Percentiles rank a stretch among this genome's conserved stretches.
phyloP scores from a whole-genome alignment of 2,797 vertebrate species.

The Hypotaenidia philippensis region DNA sequence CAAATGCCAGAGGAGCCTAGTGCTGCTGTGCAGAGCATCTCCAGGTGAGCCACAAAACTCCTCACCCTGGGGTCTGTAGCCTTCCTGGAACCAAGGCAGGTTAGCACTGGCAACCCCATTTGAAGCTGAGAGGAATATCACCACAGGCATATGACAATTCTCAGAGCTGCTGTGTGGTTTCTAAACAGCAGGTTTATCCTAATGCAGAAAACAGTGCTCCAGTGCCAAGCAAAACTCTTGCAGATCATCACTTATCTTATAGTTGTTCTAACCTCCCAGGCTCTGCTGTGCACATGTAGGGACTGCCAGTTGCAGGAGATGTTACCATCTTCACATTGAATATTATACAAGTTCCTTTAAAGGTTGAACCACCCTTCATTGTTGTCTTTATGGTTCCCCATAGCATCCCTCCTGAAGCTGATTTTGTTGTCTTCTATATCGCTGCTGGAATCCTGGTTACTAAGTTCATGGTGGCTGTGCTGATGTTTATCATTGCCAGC shows the following conservation, averaged over 20 bases:
- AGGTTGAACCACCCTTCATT: not conserved
- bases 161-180: not conserved
- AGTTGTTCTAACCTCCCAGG: not conserved
- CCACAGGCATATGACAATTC: not conserved
- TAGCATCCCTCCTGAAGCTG: not conserved
- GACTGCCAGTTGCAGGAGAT: not conserved
- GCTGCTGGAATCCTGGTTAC: conserved; percentile 20
- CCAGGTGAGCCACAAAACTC: conserved; percentile 49
- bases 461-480: conserved; percentile 34
- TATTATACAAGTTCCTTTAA: not conserved
- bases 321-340: not conserved
- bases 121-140: not conserved
- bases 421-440: conserved; percentile 25
- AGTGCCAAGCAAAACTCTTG: not conserved
- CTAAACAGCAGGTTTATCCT: not conserved
- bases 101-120: not conserved
- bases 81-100: not conserved
- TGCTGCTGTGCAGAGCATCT: conserved; percentile 45
- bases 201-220: not conserved
- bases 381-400: not conserved
- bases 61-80: not conserved
- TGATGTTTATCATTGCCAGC: conserved; percentile 1
- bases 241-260: not conserved
- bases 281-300: not conserved
- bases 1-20: conserved; percentile 40